phyloP scores from a whole-genome alignment of 2,797 vertebrate genomes.

The Xyrichtys novacula region DNA sequence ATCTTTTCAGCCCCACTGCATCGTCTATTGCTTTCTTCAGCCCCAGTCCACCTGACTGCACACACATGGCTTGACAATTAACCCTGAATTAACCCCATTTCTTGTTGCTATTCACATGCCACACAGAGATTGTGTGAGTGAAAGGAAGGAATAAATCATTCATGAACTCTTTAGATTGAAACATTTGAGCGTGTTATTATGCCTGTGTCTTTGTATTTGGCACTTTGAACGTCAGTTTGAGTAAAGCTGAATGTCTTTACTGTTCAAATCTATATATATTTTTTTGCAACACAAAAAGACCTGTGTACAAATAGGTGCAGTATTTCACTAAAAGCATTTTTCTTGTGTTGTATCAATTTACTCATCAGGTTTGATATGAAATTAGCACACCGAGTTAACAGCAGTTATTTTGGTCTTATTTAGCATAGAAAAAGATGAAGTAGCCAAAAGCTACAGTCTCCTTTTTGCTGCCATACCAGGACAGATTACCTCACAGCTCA shows the following conservation, averaged over 20 bases:
- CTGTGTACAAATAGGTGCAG: no score
- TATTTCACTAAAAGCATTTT: no score
- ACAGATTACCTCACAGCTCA: constrained; percentile 38
- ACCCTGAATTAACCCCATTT: constrained; percentile 37
- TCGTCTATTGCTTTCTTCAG: constrained; percentile 28
- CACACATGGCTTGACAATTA: constrained; percentile 59
- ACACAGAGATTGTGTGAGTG: constrained; percentile 12
- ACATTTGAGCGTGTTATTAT: no score
- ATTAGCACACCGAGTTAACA: no score
- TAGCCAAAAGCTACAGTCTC: neutral
- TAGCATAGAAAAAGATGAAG: constrained; percentile 9
- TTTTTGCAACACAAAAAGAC: no score
- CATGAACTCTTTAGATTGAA: constrained; percentile 14
- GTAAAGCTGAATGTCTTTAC: no score
- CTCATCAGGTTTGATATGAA: no score
- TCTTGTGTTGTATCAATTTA: no score
- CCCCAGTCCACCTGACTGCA: constrained; percentile 51
- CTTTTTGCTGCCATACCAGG: neutral
- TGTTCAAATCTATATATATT: no score
- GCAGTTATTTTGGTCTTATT: neutral
- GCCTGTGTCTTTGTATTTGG: no score
- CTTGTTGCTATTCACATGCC: constrained; percentile 18
- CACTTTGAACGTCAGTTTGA: no score
- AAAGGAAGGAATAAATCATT: constrained; percentile 28
- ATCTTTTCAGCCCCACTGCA: constrained; percentile 26